Percentiles rank a stretch among this genome's conserved stretches.
These are phyloP conservation scores for Xestia sexstrigata DNA, from an alignment of 2,888 invertebrate genomes.

Conservation along the genomic window DNA sequence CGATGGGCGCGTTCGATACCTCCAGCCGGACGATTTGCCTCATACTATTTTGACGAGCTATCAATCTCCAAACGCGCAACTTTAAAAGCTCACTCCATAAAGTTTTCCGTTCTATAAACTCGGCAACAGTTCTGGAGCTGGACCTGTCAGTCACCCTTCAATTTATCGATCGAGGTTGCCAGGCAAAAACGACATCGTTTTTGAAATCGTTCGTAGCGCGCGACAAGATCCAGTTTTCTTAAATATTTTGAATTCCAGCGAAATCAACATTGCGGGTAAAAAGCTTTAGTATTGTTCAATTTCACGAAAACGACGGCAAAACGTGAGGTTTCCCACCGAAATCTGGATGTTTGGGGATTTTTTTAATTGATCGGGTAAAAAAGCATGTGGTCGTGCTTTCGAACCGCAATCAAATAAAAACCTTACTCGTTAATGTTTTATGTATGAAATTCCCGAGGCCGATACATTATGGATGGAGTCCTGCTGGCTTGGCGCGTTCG, in stretches of 20 bases:
- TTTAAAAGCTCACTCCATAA: constrained; percentile 39
- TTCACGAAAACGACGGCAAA: constrained; percentile 77
- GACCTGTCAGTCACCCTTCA: constrained; percentile 71
- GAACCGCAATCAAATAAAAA: constrained; percentile 89
- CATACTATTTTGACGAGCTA: constrained; percentile 69
- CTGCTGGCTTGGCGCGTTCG: constrained; percentile 84
- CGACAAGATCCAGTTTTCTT: constrained; percentile 75
- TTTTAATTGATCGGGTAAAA: constrained; percentile 84
- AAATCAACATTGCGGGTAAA: constrained; percentile 76
- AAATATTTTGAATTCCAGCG: constrained; percentile 78
- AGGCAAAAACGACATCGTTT: constrained; percentile 72
- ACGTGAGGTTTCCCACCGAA: constrained; percentile 87
- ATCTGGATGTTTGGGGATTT: constrained; percentile 80
- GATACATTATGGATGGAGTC: constrained; percentile 89
- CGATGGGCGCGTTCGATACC: constrained; percentile 69
- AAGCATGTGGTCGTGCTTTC: constrained; percentile 79
- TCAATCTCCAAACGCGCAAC: constrained; percentile 56
- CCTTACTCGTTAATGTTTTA: constrained; percentile 89
- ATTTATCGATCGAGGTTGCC: constrained; percentile 71
- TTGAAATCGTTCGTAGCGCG: constrained; percentile 65
- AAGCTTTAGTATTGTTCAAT: constrained; percentile 80
- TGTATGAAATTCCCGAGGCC: constrained; percentile 85
- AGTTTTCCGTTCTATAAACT: constrained; percentile 40
- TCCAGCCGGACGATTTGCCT: constrained; percentile 67
- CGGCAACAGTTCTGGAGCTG: constrained; percentile 42